Percentiles rank a stretch among this genome's conserved stretches.
phyloP scores from a whole-genome alignment of 1,140 invertebrate genomes.

The Pseudomyrmex dendroicus region DNA sequence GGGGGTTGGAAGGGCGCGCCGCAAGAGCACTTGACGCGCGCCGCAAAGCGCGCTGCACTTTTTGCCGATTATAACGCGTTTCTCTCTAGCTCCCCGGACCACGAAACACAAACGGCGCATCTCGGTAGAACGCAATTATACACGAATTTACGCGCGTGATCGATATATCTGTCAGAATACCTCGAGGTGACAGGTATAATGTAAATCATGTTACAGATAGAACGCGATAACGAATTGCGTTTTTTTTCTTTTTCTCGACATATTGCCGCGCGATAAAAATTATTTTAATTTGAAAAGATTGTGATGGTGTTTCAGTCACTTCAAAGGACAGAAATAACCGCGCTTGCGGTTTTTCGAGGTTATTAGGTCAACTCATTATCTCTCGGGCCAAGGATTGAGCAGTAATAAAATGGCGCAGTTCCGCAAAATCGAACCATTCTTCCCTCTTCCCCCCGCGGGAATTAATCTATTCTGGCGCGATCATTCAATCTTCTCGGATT shows the following conservation, averaged over 20 bases:
- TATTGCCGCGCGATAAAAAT: conserved; percentile 31
- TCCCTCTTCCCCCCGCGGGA: conserved; percentile 10
- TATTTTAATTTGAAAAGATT: conserved; percentile 35
- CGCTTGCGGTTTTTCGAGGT: conserved; percentile 16
- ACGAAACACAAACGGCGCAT: not conserved
- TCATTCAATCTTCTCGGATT: conserved; percentile 63
- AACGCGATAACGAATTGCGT: not conserved
- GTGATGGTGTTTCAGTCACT: not conserved
- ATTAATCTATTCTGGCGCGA: conserved; percentile 65
- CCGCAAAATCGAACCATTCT: conserved; percentile 45
- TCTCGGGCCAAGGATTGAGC: conserved; percentile 5
- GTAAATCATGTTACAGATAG: not conserved
- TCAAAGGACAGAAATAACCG: conserved; percentile 1
- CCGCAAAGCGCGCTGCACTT: conserved; percentile 45
- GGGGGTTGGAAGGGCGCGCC: conserved; percentile 31
- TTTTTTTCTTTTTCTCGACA: not conserved
- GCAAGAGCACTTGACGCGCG: conserved; percentile 54
- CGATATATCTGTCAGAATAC: conserved; percentile 12
- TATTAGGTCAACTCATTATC: conserved; percentile 50
- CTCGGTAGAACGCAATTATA: conserved; percentile 1
- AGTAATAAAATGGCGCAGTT: conserved; percentile 62
- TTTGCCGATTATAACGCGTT: conserved; percentile 52
- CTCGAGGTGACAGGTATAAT: too few relatives aligned
- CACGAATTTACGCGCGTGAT: conserved; percentile 7
- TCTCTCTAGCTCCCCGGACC: not conserved